A percentile compares a stretch with the other conserved stretches of the same genome.
phyloP scores from a whole-genome alignment of 2,888 invertebrate genomes.

The Polydrusus tereticollis region DNA sequence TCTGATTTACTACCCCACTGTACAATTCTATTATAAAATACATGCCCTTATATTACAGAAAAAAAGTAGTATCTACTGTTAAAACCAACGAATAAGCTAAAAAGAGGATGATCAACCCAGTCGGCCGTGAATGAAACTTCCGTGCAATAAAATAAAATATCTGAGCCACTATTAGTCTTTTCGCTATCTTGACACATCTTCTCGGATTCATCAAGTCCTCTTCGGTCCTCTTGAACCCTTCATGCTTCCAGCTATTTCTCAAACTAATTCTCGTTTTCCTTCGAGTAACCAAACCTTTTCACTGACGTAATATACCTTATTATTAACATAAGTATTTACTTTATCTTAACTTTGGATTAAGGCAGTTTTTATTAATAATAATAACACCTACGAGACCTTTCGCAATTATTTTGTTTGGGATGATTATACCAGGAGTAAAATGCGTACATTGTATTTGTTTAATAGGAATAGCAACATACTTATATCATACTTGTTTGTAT shows the following conservation, averaged over 20 bases:
- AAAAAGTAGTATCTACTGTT: conserved; percentile 11
- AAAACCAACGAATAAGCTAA: conserved; percentile 28
- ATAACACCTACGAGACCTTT: not conserved
- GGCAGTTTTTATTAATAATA: not conserved
- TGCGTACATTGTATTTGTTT: no score
- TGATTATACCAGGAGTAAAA: no score
- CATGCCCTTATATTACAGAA: not conserved
- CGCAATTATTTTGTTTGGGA: no score
- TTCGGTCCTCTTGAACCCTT: conserved; percentile 53
- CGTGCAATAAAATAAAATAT: conserved; percentile 54
- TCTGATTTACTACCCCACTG: no score
- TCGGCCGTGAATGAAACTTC: conserved; percentile 35
- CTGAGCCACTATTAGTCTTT: conserved; percentile 55
- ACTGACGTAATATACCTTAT: conserved; percentile 29
- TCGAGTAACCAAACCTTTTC: conserved; percentile 34
- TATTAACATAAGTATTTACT: conserved; percentile 41
- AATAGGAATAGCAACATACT: no score
- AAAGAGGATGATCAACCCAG: conserved; percentile 30
- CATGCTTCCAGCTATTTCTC: conserved; percentile 55
- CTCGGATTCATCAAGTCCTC: conserved; percentile 55
- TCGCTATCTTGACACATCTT: conserved; percentile 56
- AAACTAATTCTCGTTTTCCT: conserved; percentile 54
- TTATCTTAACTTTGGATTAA: conserved; percentile 8
- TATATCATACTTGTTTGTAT: no score
- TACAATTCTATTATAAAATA: not conserved